Base-by-base conservation (phyloP, 2,113 vertebrate genomes). In the Cinclus cinclus region DNA sequence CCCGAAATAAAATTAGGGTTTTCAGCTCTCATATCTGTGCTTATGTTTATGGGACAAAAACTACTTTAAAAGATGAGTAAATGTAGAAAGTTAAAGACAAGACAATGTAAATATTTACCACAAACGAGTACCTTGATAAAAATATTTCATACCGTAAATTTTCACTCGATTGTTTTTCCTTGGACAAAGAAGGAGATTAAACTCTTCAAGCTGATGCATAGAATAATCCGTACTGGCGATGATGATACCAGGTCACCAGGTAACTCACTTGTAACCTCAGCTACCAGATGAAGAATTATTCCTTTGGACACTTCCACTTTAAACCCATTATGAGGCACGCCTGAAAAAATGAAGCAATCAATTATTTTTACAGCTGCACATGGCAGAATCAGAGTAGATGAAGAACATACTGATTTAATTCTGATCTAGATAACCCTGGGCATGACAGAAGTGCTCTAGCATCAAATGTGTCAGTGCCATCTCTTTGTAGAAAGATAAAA, bases 181-280 rank as follows among this genome's bases (percentile, higher is more conserved):
- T 83, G 91, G 92, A 27, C 94, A 97, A 77, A 80, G 79, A 83
- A 97, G 92, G 20, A 96, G 96, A 81, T 89, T 89, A 80, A 97
- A 96, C 56, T 97, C 95, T 95, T 97, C 96, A 52, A 92, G 88
- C 64, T 96, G 97, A 67, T 97, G 83, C 94, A 94, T 92, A 35
- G 94, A 97, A 88, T 95, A 97, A 80, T 96, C 95, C n/a, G 89
- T 97, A 56, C 92, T 97, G 39, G 95, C 95, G 89, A 97, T 7
- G 5, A 96, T 35, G 0, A 96, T 95, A 37, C 55, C 25, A 65
- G 68, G 64, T 97, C 95, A 6, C 95, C 90, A 70, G 95, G 93
- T 88, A 95, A 77, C 97, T 97, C 97, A 39, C 70, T 97, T 10
- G 92, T 88, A 92, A 94, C 82, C 14, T 97, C 96, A 75, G 97